A percentile compares a stretch with the other conserved stretches of the same genome.
phyloP scores from a whole-genome alignment of 2,113 vertebrate genomes.

The Paramisgurnus dabryanus region DNA sequence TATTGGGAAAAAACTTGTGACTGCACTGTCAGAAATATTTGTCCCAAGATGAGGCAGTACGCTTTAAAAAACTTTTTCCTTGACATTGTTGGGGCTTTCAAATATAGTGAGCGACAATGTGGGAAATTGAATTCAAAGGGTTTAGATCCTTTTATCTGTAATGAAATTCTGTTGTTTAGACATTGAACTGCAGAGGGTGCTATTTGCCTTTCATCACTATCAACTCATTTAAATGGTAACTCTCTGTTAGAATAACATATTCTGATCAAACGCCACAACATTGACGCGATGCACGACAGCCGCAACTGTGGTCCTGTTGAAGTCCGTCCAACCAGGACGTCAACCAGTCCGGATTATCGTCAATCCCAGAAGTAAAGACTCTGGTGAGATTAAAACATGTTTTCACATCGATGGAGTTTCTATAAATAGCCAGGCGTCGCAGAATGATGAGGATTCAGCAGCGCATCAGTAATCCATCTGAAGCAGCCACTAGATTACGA shows the following conservation, averaged over 20 bases:
- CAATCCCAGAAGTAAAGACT: neutral
- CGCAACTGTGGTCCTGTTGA: neutral
- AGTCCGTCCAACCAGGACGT: neutral
- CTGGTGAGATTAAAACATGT: constrained; percentile 18
- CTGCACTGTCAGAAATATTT: no score
- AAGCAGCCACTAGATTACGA: constrained; percentile 19
- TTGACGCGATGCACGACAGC: neutral
- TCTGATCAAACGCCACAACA: neutral
- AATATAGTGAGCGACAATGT: no score
- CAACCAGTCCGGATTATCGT: neutral
- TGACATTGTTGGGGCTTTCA: no score
- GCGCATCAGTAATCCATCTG: constrained; percentile 33
- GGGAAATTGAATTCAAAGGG: no score
- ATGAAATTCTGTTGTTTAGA: neutral
- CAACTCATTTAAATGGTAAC: constrained; percentile 12
- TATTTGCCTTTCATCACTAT: neutral
- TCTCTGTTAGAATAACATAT: neutral
- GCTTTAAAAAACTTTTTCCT: no score
- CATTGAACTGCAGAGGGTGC: constrained; percentile 16
- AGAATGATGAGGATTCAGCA: constrained; percentile 37
- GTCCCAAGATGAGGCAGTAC: no score
- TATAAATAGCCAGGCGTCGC: constrained; percentile 38
- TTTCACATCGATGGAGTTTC: constrained; percentile 26
- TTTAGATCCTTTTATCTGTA: no score
- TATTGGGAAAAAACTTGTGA: no score